Evolutionary conservation across 2,113 vertebrate species (phyloP).

Genomic region (Paraplagusia blochii): DNA sequence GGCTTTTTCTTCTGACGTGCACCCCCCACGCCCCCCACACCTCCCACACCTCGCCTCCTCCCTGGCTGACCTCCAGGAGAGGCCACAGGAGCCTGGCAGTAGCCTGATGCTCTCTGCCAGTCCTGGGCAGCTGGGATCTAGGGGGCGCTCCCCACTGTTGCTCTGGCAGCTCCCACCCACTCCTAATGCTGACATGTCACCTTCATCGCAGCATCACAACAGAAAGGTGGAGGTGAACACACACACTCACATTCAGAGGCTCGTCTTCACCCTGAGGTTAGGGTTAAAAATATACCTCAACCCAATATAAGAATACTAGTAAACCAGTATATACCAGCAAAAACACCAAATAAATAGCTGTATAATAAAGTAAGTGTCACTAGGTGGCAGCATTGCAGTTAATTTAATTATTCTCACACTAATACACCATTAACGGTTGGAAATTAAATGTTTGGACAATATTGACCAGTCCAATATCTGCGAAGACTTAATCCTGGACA

Average conservation of each 20-base stretch:
- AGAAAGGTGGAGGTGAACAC: constrained; percentile 64
- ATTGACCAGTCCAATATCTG: too few species aligned
- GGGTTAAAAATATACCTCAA: too few species aligned
- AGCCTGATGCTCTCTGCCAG: constrained; percentile 66
- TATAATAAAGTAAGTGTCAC: too few species aligned
- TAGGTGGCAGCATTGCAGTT: too few species aligned
- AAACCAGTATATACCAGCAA: too few species aligned
- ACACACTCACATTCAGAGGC: constrained; percentile 50
- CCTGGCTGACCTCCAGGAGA: constrained; percentile 53
- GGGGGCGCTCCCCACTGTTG: constrained; percentile 70
- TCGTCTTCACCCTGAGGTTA: constrained; percentile 65
- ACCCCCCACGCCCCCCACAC: constrained; percentile 46
- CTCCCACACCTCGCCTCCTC: constrained; percentile 24
- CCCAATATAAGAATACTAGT: too few species aligned
- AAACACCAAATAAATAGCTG: too few species aligned
- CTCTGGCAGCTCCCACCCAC: constrained; percentile 62
- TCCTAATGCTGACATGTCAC: constrained; percentile 70
- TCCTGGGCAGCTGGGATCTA: constrained; percentile 76
- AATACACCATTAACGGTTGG: too few species aligned
- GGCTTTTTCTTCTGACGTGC: constrained; percentile 43
- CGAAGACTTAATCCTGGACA: too few species aligned
- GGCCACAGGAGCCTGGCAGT: constrained; percentile 74
- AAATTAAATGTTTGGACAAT: too few species aligned
- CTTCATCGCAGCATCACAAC: constrained; percentile 65
- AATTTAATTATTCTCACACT: too few species aligned